Evolutionary conservation across 2,113 vertebrate species (phyloP).

Genomic region (Agelaius tricolor): DNA sequence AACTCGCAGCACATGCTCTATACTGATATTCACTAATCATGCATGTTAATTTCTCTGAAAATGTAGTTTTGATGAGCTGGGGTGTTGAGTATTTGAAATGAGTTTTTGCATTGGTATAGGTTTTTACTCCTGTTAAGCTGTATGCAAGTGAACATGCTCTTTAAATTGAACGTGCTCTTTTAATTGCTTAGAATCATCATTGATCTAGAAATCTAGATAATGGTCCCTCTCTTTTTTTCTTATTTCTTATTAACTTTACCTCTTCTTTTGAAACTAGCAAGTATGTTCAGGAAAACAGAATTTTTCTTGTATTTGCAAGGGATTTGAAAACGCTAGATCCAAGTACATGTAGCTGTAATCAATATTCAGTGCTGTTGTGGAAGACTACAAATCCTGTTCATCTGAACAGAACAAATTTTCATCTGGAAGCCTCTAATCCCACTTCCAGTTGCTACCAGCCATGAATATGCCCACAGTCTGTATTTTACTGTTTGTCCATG

Average conservation of each 20-base stretch:
- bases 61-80: not conserved
- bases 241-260: not conserved
- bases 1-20: not conserved
- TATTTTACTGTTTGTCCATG: constrained; percentile 23
- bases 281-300: not conserved
- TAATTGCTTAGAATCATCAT: not conserved
- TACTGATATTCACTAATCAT: not conserved
- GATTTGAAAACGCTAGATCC: not conserved
- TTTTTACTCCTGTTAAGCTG: not conserved
- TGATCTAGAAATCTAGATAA: not conserved
- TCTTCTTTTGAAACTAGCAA: not conserved
- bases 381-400: not conserved
- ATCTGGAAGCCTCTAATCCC: not conserved
- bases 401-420: not conserved
- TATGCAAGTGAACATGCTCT: not conserved
- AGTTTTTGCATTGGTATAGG: not conserved
- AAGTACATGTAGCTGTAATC: not conserved
- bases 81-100: not conserved
- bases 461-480: not conserved
- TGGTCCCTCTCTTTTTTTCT: not conserved
- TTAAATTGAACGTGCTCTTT: not conserved
- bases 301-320: not conserved
- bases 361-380: not conserved
- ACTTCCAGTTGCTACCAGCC: not conserved
- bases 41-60: not conserved